phyloP scores from a whole-genome alignment of 2,888 invertebrate species.

The Iselma pallidipennis region DNA sequence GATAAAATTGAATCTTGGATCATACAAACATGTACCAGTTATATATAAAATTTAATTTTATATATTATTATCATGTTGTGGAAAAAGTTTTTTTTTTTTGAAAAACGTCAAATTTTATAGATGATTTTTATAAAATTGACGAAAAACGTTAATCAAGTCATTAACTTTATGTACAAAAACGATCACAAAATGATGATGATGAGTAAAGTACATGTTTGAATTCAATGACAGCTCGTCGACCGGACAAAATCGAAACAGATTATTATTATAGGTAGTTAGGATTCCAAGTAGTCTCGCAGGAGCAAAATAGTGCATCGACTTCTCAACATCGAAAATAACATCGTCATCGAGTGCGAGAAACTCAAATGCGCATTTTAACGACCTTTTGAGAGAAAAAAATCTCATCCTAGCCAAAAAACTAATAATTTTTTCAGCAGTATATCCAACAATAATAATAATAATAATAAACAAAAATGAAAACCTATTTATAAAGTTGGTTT shows the following conservation, averaged over 20 bases:
- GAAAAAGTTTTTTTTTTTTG: too few species aligned
- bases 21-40: too few species aligned
- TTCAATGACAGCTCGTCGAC: slow-evolving; percentile 2
- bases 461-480: too few species aligned
- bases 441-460: not conserved
- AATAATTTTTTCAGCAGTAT: not conserved
- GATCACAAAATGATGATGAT: too few species aligned
- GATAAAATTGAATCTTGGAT: too few species aligned
- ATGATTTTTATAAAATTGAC: too few species aligned
- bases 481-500: too few species aligned
- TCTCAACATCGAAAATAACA: not conserved
- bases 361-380: slow-evolving; percentile 2
- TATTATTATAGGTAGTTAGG: not conserved
- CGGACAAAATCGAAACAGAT: slow-evolving; percentile 2
- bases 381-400: not conserved
- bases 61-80: not conserved
- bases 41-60: not conserved
- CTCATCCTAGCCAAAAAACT: not conserved
- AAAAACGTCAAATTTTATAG: too few species aligned
- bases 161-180: too few species aligned
- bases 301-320: slow-evolving; percentile 8
- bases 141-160: too few species aligned
- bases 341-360: not conserved
- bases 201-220: not conserved
- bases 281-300: not conserved